A percentile compares a stretch with the other conserved stretches of the same genome.
Conservation (phyloP, 1,140 invertebrate genomes). For the Drosophila gunungcola region DNA sequence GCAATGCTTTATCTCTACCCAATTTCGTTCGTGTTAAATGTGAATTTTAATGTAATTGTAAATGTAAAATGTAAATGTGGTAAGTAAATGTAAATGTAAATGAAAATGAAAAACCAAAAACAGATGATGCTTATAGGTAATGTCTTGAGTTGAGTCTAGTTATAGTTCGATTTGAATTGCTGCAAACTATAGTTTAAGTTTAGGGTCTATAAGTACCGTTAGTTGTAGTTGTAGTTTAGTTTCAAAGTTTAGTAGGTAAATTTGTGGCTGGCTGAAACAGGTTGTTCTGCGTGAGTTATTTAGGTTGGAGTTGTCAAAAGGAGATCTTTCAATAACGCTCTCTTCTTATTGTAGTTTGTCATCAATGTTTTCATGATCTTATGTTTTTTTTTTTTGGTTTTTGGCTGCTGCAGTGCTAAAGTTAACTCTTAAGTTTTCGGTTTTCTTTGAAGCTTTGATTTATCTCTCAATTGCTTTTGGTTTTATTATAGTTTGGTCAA, state of each 20-base stretch:
- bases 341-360: conserved; percentile 47
- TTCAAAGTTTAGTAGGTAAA: conserved; percentile 56
- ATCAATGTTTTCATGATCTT: conserved; percentile 13
- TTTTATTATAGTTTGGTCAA: conserved; percentile 33
- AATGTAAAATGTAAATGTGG: conserved; percentile 5
- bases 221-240: conserved; percentile 30
- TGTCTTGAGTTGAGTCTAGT: conserved; percentile 23
- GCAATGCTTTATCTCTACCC: not conserved
- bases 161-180: conserved; percentile 39
- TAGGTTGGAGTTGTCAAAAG: conserved; percentile 40
- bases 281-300: conserved; percentile 38
- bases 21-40: not conserved
- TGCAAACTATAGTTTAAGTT: conserved; percentile 58
- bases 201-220: conserved; percentile 23
- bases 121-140: conserved; percentile 33
- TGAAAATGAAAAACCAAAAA: conserved; percentile 32
- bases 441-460: conserved; percentile 37
- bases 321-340: conserved; percentile 20
- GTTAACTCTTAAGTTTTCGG: conserved; percentile 34
- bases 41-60: not conserved
- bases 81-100: not conserved
- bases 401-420: conserved; percentile 50
- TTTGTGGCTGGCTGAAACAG: conserved; percentile 63
- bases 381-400: conserved; percentile 13
- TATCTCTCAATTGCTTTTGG: conserved; percentile 31